These are phyloP conservation scores for Glomeris marginata DNA, from an alignment of 2,888 invertebrate species.

Conservation along the genomic window DNA sequence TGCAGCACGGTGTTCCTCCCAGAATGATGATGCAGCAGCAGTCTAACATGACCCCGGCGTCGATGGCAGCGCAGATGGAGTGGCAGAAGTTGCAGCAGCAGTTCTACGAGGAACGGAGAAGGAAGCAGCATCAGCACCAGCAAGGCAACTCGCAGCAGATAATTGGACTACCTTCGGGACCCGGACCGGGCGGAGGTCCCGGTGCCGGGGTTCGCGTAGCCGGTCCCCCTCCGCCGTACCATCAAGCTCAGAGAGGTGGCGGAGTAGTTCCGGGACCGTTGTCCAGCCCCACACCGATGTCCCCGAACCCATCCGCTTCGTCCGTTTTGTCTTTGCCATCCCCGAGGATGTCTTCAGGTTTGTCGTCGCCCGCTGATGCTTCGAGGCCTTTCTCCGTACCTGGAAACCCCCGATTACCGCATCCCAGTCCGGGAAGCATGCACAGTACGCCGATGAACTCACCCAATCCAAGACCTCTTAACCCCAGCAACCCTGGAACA, in stretches of 20 bases:
- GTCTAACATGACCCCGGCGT: conserved; percentile 20
- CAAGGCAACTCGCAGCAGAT: conserved; percentile 1
- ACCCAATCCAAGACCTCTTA: conserved; percentile 36
- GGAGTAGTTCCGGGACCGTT: conserved; percentile 36
- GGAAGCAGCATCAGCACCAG: conserved; percentile 24
- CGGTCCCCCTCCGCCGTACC: conserved; percentile 57
- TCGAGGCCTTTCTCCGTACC: conserved; percentile 34
- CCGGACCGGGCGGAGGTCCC: conserved; percentile 19
- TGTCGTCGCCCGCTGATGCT: conserved; percentile 53
- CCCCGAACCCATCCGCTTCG: conserved; percentile 38
- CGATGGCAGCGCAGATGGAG: conserved; percentile 53
- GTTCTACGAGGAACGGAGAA: conserved; percentile 59
- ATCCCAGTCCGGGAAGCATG: conserved; percentile 38
- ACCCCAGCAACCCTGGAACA: conserved; percentile 55
- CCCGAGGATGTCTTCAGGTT: conserved; percentile 49
- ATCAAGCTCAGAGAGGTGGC: conserved; percentile 44
- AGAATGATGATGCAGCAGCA: conserved; percentile 18
- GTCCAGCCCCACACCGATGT: conserved; percentile 55
- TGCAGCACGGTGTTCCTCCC: conserved; percentile 16
- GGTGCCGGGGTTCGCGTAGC: conserved; percentile 28
- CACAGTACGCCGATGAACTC: conserved; percentile 37
- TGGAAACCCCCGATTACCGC: conserved; percentile 28
- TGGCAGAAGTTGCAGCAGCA: conserved; percentile 85
- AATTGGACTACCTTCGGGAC: not conserved
- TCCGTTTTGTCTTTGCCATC: conserved; percentile 57